These are phyloP conservation scores for Gallinago paraguaiae DNA, from an alignment of 2,113 vertebrate species.

Conservation along the genomic window DNA sequence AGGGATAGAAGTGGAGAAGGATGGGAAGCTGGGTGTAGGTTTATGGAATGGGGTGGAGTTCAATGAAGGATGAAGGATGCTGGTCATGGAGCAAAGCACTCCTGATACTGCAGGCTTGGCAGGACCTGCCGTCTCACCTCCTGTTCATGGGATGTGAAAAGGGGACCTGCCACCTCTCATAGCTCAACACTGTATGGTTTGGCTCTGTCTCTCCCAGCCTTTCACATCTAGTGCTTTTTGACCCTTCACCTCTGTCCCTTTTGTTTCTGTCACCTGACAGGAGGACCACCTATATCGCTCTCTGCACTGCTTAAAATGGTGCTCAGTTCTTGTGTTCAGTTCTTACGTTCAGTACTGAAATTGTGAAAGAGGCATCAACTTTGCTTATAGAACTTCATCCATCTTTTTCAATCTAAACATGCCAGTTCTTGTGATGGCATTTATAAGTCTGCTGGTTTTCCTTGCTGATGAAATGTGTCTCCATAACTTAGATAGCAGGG, in stretches of 20 bases:
- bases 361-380: background rate
- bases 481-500: background rate
- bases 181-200: background rate
- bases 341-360: background rate
- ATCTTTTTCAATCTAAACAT: background rate
- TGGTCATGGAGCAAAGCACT: background rate
- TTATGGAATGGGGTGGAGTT: background rate
- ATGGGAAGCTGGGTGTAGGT: background rate
- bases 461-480: background rate
- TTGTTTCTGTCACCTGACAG: background rate
- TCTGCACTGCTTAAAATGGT: background rate
- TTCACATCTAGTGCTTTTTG: background rate
- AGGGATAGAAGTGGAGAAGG: background rate
- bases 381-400: background rate
- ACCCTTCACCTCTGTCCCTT: background rate
- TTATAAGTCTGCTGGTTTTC: background rate
- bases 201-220: background rate
- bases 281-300: background rate
- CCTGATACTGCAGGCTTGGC: background rate
- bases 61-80: background rate
- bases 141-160: accelerated
- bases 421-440: background rate
- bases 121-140: background rate
- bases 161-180: background rate
- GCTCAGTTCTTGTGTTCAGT: background rate